Evolutionary conservation across 2,888 invertebrate species (phyloP).

Genomic region (Parochlus steinenii): DNA sequence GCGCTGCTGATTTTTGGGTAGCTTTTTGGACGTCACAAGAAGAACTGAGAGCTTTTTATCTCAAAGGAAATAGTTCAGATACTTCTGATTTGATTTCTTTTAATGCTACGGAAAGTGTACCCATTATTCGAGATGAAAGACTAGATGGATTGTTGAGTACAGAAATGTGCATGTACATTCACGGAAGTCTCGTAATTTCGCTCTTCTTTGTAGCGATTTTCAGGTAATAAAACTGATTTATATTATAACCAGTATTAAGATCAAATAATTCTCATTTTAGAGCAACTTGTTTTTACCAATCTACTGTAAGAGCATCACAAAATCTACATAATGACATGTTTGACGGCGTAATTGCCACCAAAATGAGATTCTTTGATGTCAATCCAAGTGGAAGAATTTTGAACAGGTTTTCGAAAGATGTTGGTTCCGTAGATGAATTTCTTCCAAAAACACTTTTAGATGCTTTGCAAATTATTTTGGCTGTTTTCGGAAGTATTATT

Average conservation of each 20-base stretch:
- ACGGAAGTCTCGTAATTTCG: constrained; percentile 35
- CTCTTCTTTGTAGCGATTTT: constrained; percentile 41
- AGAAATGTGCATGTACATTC: constrained; percentile 42
- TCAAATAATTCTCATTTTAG: constrained; percentile 24
- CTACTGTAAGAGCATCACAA: constrained; percentile 46
- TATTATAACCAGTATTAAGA: neutral
- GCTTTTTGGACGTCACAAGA: constrained; percentile 38
- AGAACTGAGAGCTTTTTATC: constrained; percentile 17
- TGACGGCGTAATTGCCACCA: constrained; percentile 27
- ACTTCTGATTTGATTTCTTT: neutral
- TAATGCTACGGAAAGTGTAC: neutral
- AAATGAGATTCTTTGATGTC: constrained; percentile 62
- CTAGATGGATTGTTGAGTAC: constrained; percentile 16
- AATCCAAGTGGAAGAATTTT: constrained; percentile 69
- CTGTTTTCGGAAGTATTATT: constrained; percentile 38
- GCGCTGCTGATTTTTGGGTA: constrained; percentile 51
- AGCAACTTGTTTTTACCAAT: constrained; percentile 44
- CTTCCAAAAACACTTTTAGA: constrained; percentile 53
- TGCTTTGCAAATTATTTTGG: constrained; percentile 36
- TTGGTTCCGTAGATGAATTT: constrained; percentile 63
- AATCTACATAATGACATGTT: constrained; percentile 58
- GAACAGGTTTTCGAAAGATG: constrained; percentile 68
- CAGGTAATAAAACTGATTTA: neutral
- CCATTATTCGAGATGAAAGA: neutral
- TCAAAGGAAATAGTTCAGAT: neutral